Evolutionary conservation across 2,797 vertebrate species (phyloP).

Genomic region (Pteronotus mesoamericanus): DNA sequence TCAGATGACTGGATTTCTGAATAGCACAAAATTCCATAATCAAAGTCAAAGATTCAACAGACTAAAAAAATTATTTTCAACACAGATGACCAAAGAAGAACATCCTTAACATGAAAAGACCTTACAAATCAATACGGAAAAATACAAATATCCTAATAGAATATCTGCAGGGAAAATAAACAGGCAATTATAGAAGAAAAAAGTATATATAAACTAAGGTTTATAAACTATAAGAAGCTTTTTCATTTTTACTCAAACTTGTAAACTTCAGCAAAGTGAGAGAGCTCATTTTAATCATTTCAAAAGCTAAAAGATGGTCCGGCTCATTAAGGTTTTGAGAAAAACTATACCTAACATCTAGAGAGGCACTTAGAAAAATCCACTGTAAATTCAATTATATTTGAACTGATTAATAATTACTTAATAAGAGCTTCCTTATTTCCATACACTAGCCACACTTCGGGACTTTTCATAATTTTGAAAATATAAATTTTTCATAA

Average conservation of each 20-base stretch:
- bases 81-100: neutral
- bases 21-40: neutral
- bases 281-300: neutral
- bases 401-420: neutral
- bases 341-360: neutral
- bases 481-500: too few species aligned
- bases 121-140: neutral
- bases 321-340: neutral
- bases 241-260: neutral
- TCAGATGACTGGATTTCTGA: neutral
- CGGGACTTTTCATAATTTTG: neutral
- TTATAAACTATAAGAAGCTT: neutral
- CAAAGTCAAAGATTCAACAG: neutral
- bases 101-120: neutral
- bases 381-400: slow-evolving; percentile 6
- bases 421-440: neutral
- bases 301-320: neutral
- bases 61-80: neutral
- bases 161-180: neutral
- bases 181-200: neutral
- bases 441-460: neutral
- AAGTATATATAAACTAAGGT: neutral
- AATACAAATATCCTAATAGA: neutral
- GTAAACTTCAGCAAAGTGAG: neutral
- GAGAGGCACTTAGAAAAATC: slow-evolving; percentile 5